These are phyloP conservation scores for Archaeoteleia sp. DNA, from an alignment of 2,888 invertebrate genomes.

Conservation along the genomic window DNA sequence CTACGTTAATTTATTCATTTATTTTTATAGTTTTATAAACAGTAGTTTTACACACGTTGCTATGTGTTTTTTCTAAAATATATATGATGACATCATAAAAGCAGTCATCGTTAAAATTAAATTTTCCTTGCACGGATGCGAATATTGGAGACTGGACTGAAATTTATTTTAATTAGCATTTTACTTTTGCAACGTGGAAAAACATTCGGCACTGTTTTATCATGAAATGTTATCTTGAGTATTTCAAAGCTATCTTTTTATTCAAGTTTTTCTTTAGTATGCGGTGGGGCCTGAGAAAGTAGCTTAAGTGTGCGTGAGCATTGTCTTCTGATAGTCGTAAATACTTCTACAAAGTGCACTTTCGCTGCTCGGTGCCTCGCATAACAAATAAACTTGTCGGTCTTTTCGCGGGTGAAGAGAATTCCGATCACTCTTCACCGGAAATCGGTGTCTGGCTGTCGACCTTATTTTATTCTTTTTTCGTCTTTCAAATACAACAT, in stretches of 20 bases:
- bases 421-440: conserved; percentile 41
- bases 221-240: conserved; percentile 32
- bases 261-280: conserved; percentile 5
- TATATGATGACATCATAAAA: no score
- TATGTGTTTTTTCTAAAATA: no score
- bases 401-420: conserved; percentile 44
- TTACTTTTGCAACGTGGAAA: conserved; percentile 37
- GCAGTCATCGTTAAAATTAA: no score
- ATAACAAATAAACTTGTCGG: conserved; percentile 50
- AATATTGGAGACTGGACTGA: no score
- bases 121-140: no score
- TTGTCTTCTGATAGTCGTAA: conserved; percentile 67
- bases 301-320: conserved; percentile 54
- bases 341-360: conserved; percentile 61
- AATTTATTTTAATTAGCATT: conserved; percentile 46
- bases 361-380: conserved; percentile 52
- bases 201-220: conserved; percentile 45
- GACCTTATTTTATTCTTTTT: no score
- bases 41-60: no score
- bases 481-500: no score
- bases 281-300: conserved; percentile 7
- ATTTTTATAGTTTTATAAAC: no score
- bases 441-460: conserved; percentile 21
- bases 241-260: conserved; percentile 33
- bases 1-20: no score